Percentiles rank a stretch among this genome's conserved stretches.
phyloP scores from a whole-genome alignment of 35 echinoderm and acorn worm genomes.

The Anneissia japonica region DNA sequence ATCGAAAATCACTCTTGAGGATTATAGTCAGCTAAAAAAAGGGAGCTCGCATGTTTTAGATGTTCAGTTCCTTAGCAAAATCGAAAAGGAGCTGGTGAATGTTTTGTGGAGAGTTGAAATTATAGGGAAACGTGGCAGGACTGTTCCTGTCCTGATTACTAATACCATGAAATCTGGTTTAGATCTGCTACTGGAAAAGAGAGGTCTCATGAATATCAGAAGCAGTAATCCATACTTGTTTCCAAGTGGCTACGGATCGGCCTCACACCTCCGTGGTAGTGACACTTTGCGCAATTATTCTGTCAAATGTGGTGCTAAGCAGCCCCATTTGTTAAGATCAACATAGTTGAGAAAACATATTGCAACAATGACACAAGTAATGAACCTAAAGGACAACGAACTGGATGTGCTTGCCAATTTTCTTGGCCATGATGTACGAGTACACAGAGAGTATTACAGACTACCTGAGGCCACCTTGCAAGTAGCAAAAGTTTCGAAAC shows the following conservation, averaged over 20 bases:
- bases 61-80: neutral
- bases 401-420: slow-evolving; percentile 16
- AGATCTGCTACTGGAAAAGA: neutral
- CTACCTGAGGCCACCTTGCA: slow-evolving; percentile 20
- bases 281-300: slow-evolving; percentile 18
- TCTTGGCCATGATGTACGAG: slow-evolving; percentile 8
- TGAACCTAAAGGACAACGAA: slow-evolving; percentile 15
- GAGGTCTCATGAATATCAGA: neutral
- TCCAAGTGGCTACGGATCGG: neutral
- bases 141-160: slow-evolving; percentile 37
- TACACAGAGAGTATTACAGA: slow-evolving; percentile 12
- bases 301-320: neutral
- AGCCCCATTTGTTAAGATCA: slow-evolving; percentile 27
- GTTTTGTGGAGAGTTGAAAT: slow-evolving; percentile 44
- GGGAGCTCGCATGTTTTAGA: neutral
- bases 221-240: neutral
- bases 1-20: slow-evolving; percentile 39
- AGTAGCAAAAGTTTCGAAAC: neutral
- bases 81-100: slow-evolving; percentile 6
- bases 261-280: neutral
- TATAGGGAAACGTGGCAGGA: slow-evolving; percentile 32
- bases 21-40: neutral
- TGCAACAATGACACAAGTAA: slow-evolving; percentile 10
- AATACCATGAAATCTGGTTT: slow-evolving; percentile 3
- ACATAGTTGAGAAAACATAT: slow-evolving; percentile 41